Percentiles rank a stretch among this genome's conserved stretches.
These are phyloP conservation scores for Paramormyrops kingsleyae DNA, from an alignment of 2,113 vertebrate species.

Conservation along the genomic window DNA sequence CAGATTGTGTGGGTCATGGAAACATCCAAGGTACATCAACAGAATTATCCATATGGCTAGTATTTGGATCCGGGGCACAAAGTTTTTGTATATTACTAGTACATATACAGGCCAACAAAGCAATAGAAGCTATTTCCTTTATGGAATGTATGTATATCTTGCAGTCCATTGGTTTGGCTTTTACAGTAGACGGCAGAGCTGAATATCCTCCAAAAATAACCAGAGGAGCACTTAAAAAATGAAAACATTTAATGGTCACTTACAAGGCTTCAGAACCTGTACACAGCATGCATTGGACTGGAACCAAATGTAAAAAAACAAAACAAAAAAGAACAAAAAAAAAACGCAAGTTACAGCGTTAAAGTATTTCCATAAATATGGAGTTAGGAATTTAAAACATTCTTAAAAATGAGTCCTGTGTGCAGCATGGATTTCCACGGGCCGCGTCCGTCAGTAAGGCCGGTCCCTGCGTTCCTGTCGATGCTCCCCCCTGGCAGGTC, in stretches of 20 bases:
- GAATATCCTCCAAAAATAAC: background rate
- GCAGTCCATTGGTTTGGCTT: background rate
- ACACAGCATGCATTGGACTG: constrained; percentile 22
- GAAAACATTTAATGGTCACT: constrained; percentile 14
- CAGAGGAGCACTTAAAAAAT: background rate
- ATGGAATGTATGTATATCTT: background rate
- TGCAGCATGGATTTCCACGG: background rate
- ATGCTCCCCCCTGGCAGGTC: constrained; percentile 33
- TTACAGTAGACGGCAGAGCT: background rate
- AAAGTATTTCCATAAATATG: constrained; percentile 31
- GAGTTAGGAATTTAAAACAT: constrained; percentile 40
- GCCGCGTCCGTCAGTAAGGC: constrained; percentile 33
- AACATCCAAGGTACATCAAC: background rate
- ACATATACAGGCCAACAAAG: background rate
- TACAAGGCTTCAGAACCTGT: constrained; percentile 29
- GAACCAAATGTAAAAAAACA: constrained; percentile 19
- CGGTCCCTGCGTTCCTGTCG: constrained; percentile 42
- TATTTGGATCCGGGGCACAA: background rate
- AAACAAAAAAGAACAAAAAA: constrained; percentile 31
- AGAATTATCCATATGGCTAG: background rate
- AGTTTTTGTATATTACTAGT: background rate
- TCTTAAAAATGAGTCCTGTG: constrained; percentile 13
- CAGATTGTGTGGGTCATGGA: background rate
- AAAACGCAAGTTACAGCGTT: constrained; percentile 6
- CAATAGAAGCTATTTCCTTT: background rate